phyloP scores from a whole-genome alignment of 2,113 vertebrate species.

The Calidris pygmaea region DNA sequence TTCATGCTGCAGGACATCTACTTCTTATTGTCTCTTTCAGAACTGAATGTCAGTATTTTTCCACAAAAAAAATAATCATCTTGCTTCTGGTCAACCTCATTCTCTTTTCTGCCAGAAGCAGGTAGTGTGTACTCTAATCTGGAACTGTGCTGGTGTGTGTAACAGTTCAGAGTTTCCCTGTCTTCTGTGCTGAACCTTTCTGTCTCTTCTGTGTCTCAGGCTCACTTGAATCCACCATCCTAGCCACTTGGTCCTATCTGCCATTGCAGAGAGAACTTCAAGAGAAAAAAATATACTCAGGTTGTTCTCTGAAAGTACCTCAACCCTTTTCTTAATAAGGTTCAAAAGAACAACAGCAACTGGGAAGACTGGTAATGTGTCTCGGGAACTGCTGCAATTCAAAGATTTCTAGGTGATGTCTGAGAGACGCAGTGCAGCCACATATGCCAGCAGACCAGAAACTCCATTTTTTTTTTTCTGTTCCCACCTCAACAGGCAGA shows the following conservation, averaged over 20 bases:
- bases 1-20: background rate
- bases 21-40: background rate
- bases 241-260: background rate
- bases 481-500: background rate
- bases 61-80: background rate
- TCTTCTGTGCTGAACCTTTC: background rate
- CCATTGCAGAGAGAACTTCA: background rate
- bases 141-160: background rate
- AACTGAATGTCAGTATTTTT: background rate
- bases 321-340: background rate
- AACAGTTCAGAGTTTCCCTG: background rate
- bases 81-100: fast-evolving
- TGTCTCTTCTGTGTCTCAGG: background rate
- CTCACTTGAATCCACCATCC: background rate
- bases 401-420: background rate
- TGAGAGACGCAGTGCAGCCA: background rate
- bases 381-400: fast-evolving
- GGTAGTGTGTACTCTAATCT: background rate
- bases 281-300: background rate
- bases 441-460: background rate
- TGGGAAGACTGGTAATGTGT: fast-evolving
- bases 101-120: background rate
- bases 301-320: background rate
- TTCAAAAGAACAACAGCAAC: background rate
- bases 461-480: background rate